A percentile compares a stretch with the other conserved stretches of the same genome.
Evolutionary conservation across 1,140 invertebrate species (phyloP).

Genomic region (Pseudomyrmex pallidus): DNA sequence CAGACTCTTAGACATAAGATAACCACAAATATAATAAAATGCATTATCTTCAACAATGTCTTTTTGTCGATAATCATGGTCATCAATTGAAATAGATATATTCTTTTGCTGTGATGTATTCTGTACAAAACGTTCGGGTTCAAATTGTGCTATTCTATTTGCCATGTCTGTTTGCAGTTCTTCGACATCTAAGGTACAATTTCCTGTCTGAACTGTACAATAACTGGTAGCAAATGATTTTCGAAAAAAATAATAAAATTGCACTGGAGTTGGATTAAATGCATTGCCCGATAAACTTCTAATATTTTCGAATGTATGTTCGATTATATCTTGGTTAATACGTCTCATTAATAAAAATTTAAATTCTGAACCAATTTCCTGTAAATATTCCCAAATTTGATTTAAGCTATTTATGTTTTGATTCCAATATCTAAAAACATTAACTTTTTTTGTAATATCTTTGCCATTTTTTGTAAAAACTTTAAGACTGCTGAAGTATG

Average conservation of each 20-base stretch:
- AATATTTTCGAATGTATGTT: slow-evolving; percentile 4
- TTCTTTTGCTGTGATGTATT: not conserved
- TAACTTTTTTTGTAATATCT: slow-evolving; percentile 25
- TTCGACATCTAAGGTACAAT: slow-evolving; percentile 24
- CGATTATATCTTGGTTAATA: slow-evolving; percentile 6
- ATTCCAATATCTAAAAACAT: slow-evolving; percentile 11
- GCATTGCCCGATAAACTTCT: slow-evolving; percentile 24
- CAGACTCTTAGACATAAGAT: slow-evolving; percentile 6
- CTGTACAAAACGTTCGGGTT: not conserved
- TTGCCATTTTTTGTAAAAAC: slow-evolving; percentile 8
- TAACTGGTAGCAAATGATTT: slow-evolving; percentile 10
- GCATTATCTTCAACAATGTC: slow-evolving; percentile 10
- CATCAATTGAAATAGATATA: slow-evolving; percentile 12
- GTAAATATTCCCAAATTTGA: slow-evolving; percentile 11
- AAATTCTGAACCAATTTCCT: slow-evolving; percentile 1
- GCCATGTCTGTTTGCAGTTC: not conserved
- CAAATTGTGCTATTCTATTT: not conserved
- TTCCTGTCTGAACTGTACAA: slow-evolving; percentile 12
- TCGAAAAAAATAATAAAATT: slow-evolving; percentile 25
- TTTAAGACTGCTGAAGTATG: slow-evolving; percentile 1
- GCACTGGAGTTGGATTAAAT: slow-evolving; percentile 3
- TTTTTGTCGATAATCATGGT: slow-evolving; percentile 16
- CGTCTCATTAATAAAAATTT: slow-evolving; percentile 11
- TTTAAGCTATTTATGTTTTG: slow-evolving; percentile 20
- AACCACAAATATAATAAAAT: slow-evolving; percentile 30